These are phyloP conservation scores for Plagodis dolabraria DNA, from an alignment of 2,888 invertebrate genomes.

Conservation along the genomic window DNA sequence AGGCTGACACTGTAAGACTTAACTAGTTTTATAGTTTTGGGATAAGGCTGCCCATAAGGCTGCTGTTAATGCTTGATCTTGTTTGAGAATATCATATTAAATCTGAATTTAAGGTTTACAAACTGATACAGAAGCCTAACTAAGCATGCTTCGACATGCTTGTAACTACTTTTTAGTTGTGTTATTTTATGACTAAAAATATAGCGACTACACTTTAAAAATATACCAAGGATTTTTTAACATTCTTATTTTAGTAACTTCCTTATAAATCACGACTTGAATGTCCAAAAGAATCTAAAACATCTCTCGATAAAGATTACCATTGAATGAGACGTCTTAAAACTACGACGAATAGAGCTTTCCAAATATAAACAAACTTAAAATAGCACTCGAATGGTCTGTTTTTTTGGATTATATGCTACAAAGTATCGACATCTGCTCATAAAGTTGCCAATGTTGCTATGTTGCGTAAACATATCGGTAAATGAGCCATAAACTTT, in stretches of 20 bases:
- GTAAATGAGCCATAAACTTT: constrained; percentile 47
- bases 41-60: no score
- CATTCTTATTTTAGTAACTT: constrained; percentile 12
- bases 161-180: no score
- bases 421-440: constrained; percentile 55
- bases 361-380: constrained; percentile 30
- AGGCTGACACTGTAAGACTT: no score
- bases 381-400: constrained; percentile 30
- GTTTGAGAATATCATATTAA: no score
- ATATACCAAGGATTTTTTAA: not conserved
- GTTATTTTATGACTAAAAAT: no score
- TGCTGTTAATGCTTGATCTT: no score
- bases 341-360: constrained; percentile 19
- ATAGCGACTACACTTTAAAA: not conserved
- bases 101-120: no score
- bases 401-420: constrained; percentile 42
- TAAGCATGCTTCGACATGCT: no score
- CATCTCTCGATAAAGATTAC: constrained; percentile 31
- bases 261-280: constrained; percentile 19
- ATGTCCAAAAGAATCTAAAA: constrained; percentile 29
- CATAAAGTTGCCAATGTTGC: constrained; percentile 56
- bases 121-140: no score
- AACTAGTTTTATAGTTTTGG: no score
- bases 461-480: constrained; percentile 59
- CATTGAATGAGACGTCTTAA: constrained; percentile 27